These are phyloP conservation scores for Bactericera cockerelli DNA, from an alignment of 1,140 invertebrate genomes.

Conservation along the genomic window DNA sequence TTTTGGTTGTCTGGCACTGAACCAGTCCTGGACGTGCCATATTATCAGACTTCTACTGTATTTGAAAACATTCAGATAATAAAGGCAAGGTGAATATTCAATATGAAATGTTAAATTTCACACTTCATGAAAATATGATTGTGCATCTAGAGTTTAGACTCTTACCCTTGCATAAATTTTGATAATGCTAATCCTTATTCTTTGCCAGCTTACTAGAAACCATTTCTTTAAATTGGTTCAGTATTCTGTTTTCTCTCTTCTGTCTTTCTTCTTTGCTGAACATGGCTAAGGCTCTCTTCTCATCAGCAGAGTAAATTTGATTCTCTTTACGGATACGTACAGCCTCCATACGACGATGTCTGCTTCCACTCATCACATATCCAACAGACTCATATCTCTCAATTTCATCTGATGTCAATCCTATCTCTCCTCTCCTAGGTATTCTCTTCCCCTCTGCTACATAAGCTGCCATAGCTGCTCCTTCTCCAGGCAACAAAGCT, in stretches of 20 bases:
- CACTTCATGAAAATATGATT: no score
- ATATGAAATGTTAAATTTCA: no score
- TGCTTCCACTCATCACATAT: constrained; percentile 95
- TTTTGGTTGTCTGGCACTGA: no score
- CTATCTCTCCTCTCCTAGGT: constrained; percentile 95
- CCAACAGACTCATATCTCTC: constrained; percentile 85
- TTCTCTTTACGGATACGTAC: constrained; percentile 98
- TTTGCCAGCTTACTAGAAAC: constrained; percentile 49
- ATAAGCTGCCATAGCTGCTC: constrained; percentile 94
- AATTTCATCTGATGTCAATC: constrained; percentile 91
- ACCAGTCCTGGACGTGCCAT: no score
- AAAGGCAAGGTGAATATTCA: no score
- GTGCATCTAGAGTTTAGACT: no score
- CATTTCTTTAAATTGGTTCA: constrained; percentile 89
- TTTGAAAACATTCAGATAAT: no score
- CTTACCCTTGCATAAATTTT: no score
- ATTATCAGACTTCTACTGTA: no score
- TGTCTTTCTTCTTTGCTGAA: constrained; percentile 95
- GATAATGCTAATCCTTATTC: constrained; percentile 22
- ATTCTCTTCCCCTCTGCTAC: constrained; percentile 98
- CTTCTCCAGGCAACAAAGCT: constrained; percentile 84
- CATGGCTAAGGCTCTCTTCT: constrained; percentile 92
- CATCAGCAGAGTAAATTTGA: constrained; percentile 98
- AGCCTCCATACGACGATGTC: constrained; percentile 98
- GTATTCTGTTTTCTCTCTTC: constrained; percentile 89